Evolutionary conservation across 2,113 vertebrate genomes (phyloP), one percentile per base, ranked within the genome.

Genomic region (Chunga burmeisteri): DNA sequence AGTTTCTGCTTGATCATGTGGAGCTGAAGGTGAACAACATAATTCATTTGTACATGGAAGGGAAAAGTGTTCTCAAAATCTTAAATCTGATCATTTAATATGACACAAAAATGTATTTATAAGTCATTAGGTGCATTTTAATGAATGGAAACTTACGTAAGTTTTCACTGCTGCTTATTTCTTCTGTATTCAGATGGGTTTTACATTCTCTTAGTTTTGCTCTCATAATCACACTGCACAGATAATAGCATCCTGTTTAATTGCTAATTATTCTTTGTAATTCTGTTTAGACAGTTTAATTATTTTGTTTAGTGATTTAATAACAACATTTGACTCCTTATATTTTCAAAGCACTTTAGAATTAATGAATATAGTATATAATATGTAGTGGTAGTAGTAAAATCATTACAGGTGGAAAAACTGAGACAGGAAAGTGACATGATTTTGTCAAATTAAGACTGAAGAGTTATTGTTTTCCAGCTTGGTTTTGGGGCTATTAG

Each of bases 301-400:
- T 97, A 92, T 96, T 97, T 97, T 94, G 58, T 93, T 97, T 95
- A 94, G 86, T 88, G 84, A 94, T 95, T 97, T 96, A 95, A 95
- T 93, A 96, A 86, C 56, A 95, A 88, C 58, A 90, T 81, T 86
- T 88, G 78, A 89, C 49, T 93, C 26, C 65, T 94, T 81, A 47
- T 67, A 90, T 91, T 95, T 95, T 84, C 73, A 86, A 94, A 79
- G 55, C 71, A 88, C 68, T 81, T 88, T 46, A 84, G n/a, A 95
- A 86, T 84, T 93, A 95, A 93, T 67, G 59, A 91, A 63, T 89
- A 63, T 67, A 92, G 7, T 34, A 66, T 73, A 38, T 88, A 26
- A 50, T 80, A 85, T 81, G 70, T 34, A 67, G 17, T 30, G 17
- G 27, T 40, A 86, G 36, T 36, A 90, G 56, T 55, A 86, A 90